These are phyloP conservation scores for Eremophila alpestris DNA, from an alignment of 2,797 vertebrate genomes.

Conservation along the genomic window DNA sequence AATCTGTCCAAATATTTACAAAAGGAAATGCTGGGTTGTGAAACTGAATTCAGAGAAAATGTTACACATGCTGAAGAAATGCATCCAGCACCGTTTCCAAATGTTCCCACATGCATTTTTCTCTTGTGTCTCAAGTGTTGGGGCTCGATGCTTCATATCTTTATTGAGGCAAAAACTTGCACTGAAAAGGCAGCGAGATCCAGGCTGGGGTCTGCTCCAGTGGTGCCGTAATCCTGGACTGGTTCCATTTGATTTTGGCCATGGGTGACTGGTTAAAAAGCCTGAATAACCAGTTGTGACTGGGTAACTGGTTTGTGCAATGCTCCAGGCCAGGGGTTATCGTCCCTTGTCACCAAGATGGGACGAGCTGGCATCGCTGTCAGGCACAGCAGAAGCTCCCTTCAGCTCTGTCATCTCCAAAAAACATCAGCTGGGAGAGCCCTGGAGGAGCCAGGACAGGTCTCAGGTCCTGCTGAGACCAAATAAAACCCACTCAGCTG, in stretches of 20 bases:
- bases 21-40: slow-evolving; percentile 63
- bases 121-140: slow-evolving; percentile 20
- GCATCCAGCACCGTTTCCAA: slow-evolving; percentile 32
- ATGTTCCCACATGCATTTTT: slow-evolving; percentile 60
- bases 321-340: slow-evolving; percentile 32
- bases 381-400: background rate
- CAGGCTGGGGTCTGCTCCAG: background rate
- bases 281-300: slow-evolving; percentile 1
- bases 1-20: slow-evolving; percentile 61
- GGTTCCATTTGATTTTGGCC: slow-evolving; percentile 28
- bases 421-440: background rate
- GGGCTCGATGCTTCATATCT: background rate
- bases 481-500: background rate
- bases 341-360: background rate
- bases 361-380: background rate
- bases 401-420: background rate
- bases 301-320: background rate
- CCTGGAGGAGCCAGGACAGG: background rate
- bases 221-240: background rate
- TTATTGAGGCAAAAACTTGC: slow-evolving; percentile 30
- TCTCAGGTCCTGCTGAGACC: background rate
- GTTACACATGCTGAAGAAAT: slow-evolving; percentile 63
- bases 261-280: background rate
- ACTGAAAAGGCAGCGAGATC: background rate
- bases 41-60: slow-evolving; percentile 63